Evolutionary conservation across 2,797 vertebrate species (phyloP).

Genomic region (Helicolenus hilgendorfi): DNA sequence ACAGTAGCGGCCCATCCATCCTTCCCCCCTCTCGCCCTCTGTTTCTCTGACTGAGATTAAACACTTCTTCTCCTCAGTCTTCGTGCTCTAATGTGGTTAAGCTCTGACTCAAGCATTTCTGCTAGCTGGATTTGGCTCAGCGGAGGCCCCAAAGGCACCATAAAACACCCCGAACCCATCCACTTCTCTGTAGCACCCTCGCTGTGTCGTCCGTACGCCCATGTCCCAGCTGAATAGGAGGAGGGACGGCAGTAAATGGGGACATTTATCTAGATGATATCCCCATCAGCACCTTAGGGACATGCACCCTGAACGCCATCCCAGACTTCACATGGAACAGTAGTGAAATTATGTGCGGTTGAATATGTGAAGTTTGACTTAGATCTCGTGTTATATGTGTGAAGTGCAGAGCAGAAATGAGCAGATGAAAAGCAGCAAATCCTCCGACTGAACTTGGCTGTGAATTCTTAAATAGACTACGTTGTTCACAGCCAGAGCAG

Average conservation of each 20-base stretch:
- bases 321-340: constrained; percentile 18
- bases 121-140: neutral
- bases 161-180: neutral
- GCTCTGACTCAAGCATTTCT: constrained; percentile 17
- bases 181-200: neutral
- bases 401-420: constrained; percentile 13
- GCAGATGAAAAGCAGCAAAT: constrained; percentile 26
- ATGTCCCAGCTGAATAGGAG: constrained; percentile 73
- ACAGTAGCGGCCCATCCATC: neutral
- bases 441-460: constrained; percentile 3
- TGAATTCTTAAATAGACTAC: constrained; percentile 29
- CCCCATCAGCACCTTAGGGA: constrained; percentile 71
- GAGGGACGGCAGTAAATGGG: constrained; percentile 70
- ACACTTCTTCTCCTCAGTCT: constrained; percentile 34
- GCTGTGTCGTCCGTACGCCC: constrained; percentile 16
- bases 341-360: neutral
- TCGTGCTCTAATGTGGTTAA: constrained; percentile 46
- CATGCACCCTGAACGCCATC: constrained; percentile 13
- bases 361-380: neutral
- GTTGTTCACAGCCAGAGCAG: constrained; percentile 14
- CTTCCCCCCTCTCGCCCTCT: neutral
- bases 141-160: too few species aligned
- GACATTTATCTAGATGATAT: constrained; percentile 86
- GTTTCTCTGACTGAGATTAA: constrained; percentile 40
- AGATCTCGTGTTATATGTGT: neutral